These are phyloP conservation scores for Sarcophaga rosellei DNA, from an alignment of 2,888 invertebrate species.

Conservation along the genomic window DNA sequence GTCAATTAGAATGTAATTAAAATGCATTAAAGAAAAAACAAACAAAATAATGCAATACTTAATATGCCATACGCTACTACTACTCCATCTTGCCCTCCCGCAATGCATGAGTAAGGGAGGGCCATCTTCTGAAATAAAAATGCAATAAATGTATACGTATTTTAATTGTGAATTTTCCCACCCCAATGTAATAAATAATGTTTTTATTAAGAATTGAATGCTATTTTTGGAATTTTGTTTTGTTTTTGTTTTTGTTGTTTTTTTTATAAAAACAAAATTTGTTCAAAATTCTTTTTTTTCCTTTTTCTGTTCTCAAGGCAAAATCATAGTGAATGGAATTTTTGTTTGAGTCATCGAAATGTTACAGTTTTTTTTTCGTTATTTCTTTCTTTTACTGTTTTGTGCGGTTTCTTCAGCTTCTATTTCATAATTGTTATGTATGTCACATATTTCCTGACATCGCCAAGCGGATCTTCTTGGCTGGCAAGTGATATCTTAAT, in stretches of 20 bases:
- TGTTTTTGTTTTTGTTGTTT: not conserved
- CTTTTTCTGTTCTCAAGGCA: not conserved
- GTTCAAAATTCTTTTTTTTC: not conserved
- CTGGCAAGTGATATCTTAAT: constrained; percentile 28
- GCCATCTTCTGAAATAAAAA: not conserved
- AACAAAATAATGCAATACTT: too few species aligned
- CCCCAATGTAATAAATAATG: constrained; percentile 9
- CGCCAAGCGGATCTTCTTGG: constrained; percentile 16
- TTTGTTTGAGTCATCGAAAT: constrained; percentile 46
- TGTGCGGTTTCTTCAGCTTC: constrained; percentile 9
- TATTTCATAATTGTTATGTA: constrained; percentile 37
- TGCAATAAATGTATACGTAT: not conserved
- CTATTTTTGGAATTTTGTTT: constrained; percentile 8
- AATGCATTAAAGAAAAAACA: not conserved
- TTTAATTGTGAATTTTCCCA: not conserved
- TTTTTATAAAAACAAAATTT: not conserved
- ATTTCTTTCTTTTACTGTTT: not conserved
- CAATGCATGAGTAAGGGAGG: too few species aligned
- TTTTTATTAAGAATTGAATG: constrained; percentile 47
- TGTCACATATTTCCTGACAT: constrained; percentile 35
- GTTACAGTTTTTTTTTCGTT: constrained; percentile 39
- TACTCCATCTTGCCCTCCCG: too few species aligned
- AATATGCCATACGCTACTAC: too few species aligned
- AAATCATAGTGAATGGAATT: constrained; percentile 54
- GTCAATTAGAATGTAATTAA: not conserved